These are phyloP conservation scores for Chrysolina americana DNA, from an alignment of 2,888 invertebrate genomes.

Conservation along the genomic window DNA sequence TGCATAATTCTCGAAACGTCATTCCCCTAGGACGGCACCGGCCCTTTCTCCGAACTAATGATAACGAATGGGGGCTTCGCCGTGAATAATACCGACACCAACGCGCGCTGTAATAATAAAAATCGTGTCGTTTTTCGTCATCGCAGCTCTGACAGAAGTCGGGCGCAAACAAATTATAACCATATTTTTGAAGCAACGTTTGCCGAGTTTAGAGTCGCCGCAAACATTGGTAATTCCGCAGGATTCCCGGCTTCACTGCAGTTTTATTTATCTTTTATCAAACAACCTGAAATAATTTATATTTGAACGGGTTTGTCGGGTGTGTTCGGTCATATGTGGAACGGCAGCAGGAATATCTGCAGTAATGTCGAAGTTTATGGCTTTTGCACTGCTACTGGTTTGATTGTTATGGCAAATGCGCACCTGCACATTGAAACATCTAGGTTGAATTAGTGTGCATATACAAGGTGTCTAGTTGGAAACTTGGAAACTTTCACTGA, in stretches of 20 bases:
- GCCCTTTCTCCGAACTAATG: conserved; percentile 15
- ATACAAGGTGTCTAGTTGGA: too few relatives aligned
- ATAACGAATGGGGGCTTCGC: conserved; percentile 2
- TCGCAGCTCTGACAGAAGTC: conserved; percentile 34
- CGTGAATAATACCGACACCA: conserved; percentile 11
- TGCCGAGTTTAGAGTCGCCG: conserved; percentile 29
- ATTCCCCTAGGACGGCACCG: not conserved
- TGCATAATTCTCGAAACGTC: conserved; percentile 16
- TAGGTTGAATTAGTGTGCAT: too few relatives aligned
- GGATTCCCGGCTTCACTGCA: conserved; percentile 34
- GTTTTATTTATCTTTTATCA: conserved; percentile 23
- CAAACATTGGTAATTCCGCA: conserved; percentile 40
- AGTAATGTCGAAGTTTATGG: too few relatives aligned
- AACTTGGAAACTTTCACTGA: too few relatives aligned
- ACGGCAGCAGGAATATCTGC: conserved; percentile 18
- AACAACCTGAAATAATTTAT: conserved; percentile 30
- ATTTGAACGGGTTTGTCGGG: conserved; percentile 24
- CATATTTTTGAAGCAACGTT: conserved; percentile 38
- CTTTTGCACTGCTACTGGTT: too few relatives aligned
- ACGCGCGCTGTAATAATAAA: conserved; percentile 19
- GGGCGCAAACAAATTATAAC: conserved; percentile 36
- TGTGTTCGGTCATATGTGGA: not conserved
- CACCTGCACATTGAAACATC: too few relatives aligned
- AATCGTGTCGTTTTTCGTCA: conserved; percentile 33
- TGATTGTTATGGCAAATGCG: too few relatives aligned